Base-by-base conservation (phyloP, 35 echinoderm and acorn worm genomes). In the Ophiothrix spiculata region DNA sequence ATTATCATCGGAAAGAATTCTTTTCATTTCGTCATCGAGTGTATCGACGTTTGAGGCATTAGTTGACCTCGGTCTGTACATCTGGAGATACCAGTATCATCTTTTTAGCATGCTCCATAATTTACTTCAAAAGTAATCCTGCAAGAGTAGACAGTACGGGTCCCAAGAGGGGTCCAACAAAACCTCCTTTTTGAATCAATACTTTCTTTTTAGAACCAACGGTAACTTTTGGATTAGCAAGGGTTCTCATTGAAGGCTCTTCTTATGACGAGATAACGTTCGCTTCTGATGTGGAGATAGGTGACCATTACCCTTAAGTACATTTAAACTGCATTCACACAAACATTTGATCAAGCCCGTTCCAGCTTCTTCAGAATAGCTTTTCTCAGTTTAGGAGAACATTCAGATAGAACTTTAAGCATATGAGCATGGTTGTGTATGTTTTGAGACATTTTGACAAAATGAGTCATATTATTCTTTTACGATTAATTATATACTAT, bases 271-370 rank as follows among this genome's bases (percentile, higher is more conserved):
- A 0, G 74, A 1, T 16, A 91, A 37, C 35, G 39, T 86, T 40
- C 39, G 35, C 40, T 78, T 79, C n/a, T 85, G 77, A 73, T 28
- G 1, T 14, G 81, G 49, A n/a, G 75, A 56, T 69, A 86, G 35
- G 56, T 35, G 74, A 38, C 85, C 79, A 21, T 85, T 85, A 28
- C 81, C 81, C 12, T 75, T 56, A 11, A 91, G 31, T 0, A 91
- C 74, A 36, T 91, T 91, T 21, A 85, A 41, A 33, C 34, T 32
- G 45, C 73, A 79, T 60, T 86, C 75, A 42, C 89, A 79, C 0
- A 91, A 33, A 80, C 60, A 77, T 0, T 85, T 23, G n/a, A 86
- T 37, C 4, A 85, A 54, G 41, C 60, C 89, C 40, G 35, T 80
- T 17, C 41, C 76, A 17, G 75, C 81, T 16, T 25, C 19, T 63